phyloP scores from a whole-genome alignment of 2,888 invertebrate genomes.

The Rhodophaea formosa region DNA sequence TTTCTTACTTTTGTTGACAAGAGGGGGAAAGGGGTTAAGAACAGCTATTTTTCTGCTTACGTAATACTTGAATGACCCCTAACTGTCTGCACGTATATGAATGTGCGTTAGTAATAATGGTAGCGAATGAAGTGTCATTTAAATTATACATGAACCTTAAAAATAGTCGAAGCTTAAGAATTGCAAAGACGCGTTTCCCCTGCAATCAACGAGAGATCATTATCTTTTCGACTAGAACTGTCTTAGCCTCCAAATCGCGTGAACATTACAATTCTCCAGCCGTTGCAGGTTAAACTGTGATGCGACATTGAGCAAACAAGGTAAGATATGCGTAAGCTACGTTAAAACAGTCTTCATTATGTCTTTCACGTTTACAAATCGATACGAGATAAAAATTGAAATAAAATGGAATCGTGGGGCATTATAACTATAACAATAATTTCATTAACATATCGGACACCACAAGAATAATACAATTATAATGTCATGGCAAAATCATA shows the following conservation, averaged over 20 bases:
- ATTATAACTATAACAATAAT: slow-evolving; percentile 20
- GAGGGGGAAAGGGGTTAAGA: too few relatives aligned
- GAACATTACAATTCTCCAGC: slow-evolving; percentile 34
- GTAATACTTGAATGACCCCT: too few relatives aligned
- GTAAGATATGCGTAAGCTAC: slow-evolving; percentile 29
- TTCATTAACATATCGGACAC: slow-evolving; percentile 20
- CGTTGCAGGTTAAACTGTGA: slow-evolving; percentile 48
- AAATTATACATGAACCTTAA: slow-evolving; percentile 31
- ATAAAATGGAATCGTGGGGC: slow-evolving; percentile 20
- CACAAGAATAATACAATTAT: slow-evolving; percentile 23
- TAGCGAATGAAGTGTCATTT: slow-evolving; percentile 36
- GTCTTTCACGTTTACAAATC: slow-evolving; percentile 23
- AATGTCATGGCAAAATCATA: slow-evolving; percentile 33
- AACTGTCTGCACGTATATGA: slow-evolving; percentile 23
- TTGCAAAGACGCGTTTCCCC: slow-evolving; percentile 29
- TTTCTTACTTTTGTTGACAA: too few relatives aligned
- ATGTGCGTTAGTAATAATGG: slow-evolving; percentile 60
- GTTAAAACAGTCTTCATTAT: slow-evolving; percentile 28
- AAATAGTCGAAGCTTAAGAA: slow-evolving; percentile 29
- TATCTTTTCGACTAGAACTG: slow-evolving; percentile 51
- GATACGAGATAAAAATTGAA: slow-evolving; percentile 13
- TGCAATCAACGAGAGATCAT: slow-evolving; percentile 53
- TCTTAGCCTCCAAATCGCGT: slow-evolving; percentile 42
- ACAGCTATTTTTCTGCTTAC: too few relatives aligned
- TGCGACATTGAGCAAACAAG: slow-evolving; percentile 45